Percentiles rank a stretch among this genome's conserved stretches.
phyloP scores from a whole-genome alignment of 2,888 invertebrate genomes.

The Serripes groenlandicus region DNA sequence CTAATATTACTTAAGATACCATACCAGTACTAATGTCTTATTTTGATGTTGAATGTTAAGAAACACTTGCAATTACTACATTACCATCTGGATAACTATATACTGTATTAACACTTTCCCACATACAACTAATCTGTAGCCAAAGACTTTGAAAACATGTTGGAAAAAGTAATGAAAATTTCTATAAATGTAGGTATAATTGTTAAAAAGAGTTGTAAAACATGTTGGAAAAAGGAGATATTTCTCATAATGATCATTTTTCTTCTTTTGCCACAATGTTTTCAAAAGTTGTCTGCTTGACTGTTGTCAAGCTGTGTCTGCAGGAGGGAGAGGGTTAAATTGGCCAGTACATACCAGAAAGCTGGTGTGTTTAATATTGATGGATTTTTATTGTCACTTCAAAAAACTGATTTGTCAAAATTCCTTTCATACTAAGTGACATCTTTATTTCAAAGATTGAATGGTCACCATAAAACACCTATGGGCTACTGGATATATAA shows the following conservation, averaged over 20 bases:
- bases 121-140: neutral
- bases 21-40: too few species aligned
- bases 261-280: neutral
- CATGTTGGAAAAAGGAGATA: neutral
- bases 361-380: neutral
- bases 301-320: neutral
- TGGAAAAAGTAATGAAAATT: neutral
- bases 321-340: neutral
- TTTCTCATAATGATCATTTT: neutral
- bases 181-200: neutral
- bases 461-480: neutral
- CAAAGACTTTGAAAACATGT: neutral
- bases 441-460: conserved; percentile 24
- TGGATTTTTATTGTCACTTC: conserved; percentile 21
- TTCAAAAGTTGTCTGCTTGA: neutral
- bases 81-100: neutral
- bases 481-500: neutral
- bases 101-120: neutral
- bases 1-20: too few species aligned
- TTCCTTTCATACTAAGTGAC: conserved; percentile 22
- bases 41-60: too few species aligned
- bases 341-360: neutral
- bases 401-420: conserved; percentile 26
- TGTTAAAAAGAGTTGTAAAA: neutral
- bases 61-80: too few species aligned